Conservation (phyloP, 2,888 invertebrate species). For the Apotomis betuletana region DNA sequence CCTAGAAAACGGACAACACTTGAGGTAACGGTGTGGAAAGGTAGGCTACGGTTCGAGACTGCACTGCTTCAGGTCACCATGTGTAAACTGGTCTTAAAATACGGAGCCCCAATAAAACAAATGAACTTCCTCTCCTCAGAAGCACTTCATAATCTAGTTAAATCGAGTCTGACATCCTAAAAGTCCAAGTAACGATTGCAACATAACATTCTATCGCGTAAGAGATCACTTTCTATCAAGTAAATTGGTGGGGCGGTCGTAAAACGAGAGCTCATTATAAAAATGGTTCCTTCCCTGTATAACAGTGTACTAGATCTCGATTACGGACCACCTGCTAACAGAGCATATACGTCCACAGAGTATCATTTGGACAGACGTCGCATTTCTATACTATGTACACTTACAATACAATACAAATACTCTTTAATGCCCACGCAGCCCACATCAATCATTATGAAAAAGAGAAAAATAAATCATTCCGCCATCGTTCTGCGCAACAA, state of each 20-base stretch:
- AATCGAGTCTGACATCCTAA: constrained; percentile 30
- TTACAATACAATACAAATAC: too few relatives aligned
- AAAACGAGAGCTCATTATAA: constrained; percentile 42
- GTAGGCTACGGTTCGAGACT: too few relatives aligned
- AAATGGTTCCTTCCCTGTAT: constrained; percentile 40
- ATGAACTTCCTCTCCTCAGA: neutral
- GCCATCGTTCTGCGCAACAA: too few relatives aligned
- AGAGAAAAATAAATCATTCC: too few relatives aligned
- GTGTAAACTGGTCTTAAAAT: neutral
- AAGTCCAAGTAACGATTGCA: constrained; percentile 31
- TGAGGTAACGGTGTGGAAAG: too few relatives aligned
- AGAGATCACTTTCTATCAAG: constrained; percentile 38
- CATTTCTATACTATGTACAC: neutral
- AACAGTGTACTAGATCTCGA: constrained; percentile 42
- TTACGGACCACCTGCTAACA: constrained; percentile 39
- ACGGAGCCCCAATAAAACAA: neutral
- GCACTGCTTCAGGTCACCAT: too few relatives aligned
- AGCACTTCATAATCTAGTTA: constrained; percentile 14
- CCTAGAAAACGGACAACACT: too few relatives aligned
- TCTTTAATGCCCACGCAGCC: too few relatives aligned
- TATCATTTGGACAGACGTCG: constrained; percentile 6
- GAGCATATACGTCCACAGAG: constrained; percentile 15
- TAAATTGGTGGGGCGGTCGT: constrained; percentile 37
- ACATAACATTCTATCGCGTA: constrained; percentile 25
- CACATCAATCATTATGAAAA: too few relatives aligned